Base-by-base conservation (phyloP, 1,140 invertebrate species). In the Phymorhynchus buccinoides region DNA sequence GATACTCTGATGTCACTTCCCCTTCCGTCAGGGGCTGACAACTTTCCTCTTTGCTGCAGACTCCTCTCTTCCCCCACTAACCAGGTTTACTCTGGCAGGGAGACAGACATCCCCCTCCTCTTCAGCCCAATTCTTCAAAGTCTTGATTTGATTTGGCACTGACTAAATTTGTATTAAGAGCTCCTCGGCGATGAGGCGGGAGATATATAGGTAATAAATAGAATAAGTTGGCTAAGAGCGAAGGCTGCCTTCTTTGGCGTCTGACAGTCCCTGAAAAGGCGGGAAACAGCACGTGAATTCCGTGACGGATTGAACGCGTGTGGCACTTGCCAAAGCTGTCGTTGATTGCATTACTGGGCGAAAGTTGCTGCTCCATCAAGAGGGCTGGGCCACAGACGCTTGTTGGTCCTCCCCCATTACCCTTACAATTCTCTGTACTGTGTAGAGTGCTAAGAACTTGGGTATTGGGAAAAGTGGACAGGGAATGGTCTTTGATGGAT, bases 131-230 rank as follows among this genome's bases (percentile, higher is more conserved):
- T 84, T 84, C 71, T 68, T 75, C 83, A 56, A 79, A 78, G 42
- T 42, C 83, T 68, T 77, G 73, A 84, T 84, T 80, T 75, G 73
- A 84, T 84, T 84, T 84, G 83, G 52, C 35, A 52, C 75, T 84
- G 75, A 84, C 83, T 84, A 84, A 84, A 84, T 84, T 84, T 84
- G 73, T 78, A 84, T 84, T 84, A 84, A 84, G 77, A 75, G 77
- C 44, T 75, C 52, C 48, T 44, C 30, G 73, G 75, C 77, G 75
- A 80, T 78, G 77, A 75, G 77, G 83, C 77, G 75, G 83, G 83
- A 84, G 77, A 84, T 84, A 84, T 84, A 84, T 84, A 84, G 75
- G 83, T 84, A 84, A 84, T 84, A 84, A 84, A 84, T 84, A 84
- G 83, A 66, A 84, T 84, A 78, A 78, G 83, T 66, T 78, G 83